phyloP scores from a whole-genome alignment of 1,140 invertebrate species.

The Phenacoccus solenopsis region DNA sequence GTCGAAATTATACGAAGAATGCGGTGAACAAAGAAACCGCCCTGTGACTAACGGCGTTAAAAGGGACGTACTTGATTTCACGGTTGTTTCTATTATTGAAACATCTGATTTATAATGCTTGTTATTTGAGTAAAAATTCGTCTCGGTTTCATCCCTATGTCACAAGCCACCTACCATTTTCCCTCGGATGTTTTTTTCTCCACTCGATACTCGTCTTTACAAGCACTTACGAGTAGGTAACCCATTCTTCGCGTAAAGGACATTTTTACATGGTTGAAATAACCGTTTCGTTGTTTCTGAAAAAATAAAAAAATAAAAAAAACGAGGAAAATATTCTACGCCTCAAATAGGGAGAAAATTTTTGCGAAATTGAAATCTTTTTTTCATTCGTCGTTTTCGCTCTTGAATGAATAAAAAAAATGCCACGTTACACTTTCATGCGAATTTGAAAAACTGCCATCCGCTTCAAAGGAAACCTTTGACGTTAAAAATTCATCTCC shows the following conservation, averaged over 20 bases:
- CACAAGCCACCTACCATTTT: neutral
- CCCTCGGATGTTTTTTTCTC: neutral
- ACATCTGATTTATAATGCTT: slow-evolving; percentile 3
- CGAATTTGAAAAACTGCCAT: no score
- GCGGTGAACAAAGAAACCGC: neutral
- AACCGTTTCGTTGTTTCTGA: neutral
- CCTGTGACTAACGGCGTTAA: slow-evolving; percentile 1
- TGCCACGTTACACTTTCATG: no score
- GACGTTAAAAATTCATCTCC: neutral
- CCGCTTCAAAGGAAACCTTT: no score
- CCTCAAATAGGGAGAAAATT: neutral
- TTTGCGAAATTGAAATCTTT: no score
- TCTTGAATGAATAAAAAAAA: no score
- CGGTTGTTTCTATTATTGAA: neutral
- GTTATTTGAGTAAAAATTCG: slow-evolving; percentile 2
- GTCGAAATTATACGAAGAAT: neutral
- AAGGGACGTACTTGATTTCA: neutral
- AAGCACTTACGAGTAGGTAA: neutral
- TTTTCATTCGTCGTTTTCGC: no score
- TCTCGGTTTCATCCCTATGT: neutral
- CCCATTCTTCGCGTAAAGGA: neutral
- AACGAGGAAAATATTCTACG: neutral
- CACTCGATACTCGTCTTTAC: no score
- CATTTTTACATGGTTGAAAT: neutral
- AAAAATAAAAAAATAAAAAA: neutral